Base-by-base conservation (phyloP, 2,888 invertebrate genomes). In the Dolichopus griseipennis region DNA sequence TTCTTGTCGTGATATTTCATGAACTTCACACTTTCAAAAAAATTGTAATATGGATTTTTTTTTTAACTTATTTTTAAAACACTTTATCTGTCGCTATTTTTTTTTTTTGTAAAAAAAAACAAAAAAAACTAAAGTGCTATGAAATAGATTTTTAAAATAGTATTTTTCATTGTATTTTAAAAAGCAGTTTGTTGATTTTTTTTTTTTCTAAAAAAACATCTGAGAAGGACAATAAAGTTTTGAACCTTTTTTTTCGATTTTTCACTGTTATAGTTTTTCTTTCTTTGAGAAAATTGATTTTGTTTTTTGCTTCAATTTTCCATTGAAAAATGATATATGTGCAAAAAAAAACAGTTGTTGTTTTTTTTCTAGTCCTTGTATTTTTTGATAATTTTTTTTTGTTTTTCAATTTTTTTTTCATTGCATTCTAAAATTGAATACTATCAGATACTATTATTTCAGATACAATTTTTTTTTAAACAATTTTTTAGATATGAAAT, bases 191-290 rank as follows among this genome's bases (percentile, higher is more conserved):
- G 3, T 41, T 5, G 8, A 12, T 41, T 41, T 41, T 7, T 41
- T 41, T 27, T 27, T 52, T 52, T 52, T 52, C 2, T 52, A 67
- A 65, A 65, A 75, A 75, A 79, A 79, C 79, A 79, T 78, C 78
- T 75, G 70, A 79, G 79, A 73, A 79, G 78, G 63, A 78, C 78
- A 75, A 78, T 75, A 18, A 6, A 6, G 15, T 52, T 52, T 52
- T 52, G 18, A 52, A 52, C 18, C 52, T 52, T 52, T 52, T 52
- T 52, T 52, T 52, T 52, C n/a, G 9, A n/a, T 52, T 52, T 18
- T 52, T 43, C 15, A 3, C 43, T 43, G 3, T 12, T 9, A 3
- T 15, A 43, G n/a, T 43, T 7, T 52, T 52, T 18, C 6, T 52
- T 52, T 41, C 41, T 41, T 15, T 41, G 9, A 6, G 41, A 41